A percentile compares a stretch with the other conserved stretches of the same genome.
These are phyloP conservation scores for Tetheella fluctuosa DNA, from an alignment of 2,888 invertebrate species.

Conservation along the genomic window DNA sequence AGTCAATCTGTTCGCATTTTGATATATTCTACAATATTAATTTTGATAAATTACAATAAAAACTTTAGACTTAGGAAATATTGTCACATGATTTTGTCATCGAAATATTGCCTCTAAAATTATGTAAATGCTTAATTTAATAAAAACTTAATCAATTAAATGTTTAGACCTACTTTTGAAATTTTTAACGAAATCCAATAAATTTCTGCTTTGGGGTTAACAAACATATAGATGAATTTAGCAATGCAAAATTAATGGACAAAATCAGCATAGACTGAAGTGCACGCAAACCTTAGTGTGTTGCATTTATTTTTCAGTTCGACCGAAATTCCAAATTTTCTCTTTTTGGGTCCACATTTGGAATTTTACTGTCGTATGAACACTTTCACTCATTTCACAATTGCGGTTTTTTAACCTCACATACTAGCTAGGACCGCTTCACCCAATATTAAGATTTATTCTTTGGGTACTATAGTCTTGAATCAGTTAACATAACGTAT, in stretches of 20 bases:
- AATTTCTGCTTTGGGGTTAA: not conserved
- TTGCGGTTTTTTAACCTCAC: conserved; percentile 6
- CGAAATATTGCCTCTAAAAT: not conserved
- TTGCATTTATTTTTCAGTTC: conserved; percentile 1
- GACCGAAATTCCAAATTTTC: not conserved
- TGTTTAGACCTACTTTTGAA: not conserved
- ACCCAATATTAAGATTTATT: conserved; percentile 1
- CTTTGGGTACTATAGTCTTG: not conserved
- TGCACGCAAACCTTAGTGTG: not conserved
- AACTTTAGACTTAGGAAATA: not conserved
- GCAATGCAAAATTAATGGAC: not conserved
- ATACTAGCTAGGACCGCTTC: not conserved
- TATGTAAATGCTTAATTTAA: not conserved
- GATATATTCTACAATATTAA: not conserved
- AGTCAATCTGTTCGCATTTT: not conserved
- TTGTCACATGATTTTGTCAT: not conserved
- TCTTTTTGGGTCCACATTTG: not conserved
- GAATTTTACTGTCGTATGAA: conserved; percentile 7
- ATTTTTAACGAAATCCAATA: not conserved
- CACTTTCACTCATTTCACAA: conserved; percentile 12
- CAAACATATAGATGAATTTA: not conserved
- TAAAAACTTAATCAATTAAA: not conserved
- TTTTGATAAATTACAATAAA: not conserved
- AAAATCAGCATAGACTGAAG: not conserved
- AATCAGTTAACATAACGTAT: not conserved